Evolutionary conservation across 2,113 vertebrate species (phyloP).

Genomic region (Vicugna pacos): DNA sequence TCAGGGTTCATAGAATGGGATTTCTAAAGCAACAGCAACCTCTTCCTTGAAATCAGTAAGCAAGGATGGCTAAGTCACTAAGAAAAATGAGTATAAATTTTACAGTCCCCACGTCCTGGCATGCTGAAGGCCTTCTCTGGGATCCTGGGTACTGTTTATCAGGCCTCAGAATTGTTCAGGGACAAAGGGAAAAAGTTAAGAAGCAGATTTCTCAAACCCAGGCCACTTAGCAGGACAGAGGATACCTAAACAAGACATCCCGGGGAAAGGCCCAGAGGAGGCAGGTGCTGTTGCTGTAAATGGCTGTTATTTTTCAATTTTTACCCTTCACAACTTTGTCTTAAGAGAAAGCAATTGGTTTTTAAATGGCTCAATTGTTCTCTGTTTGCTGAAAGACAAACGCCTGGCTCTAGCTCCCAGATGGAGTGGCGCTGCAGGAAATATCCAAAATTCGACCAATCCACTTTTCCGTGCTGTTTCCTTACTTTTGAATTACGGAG

Average conservation of each 20-base stretch:
- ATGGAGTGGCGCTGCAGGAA: background rate
- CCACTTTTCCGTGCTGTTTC: slow-evolving; percentile 26
- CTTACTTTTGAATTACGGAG: slow-evolving; percentile 91
- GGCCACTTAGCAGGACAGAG: background rate
- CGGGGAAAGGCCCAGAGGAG: background rate
- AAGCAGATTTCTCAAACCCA: slow-evolving; percentile 23
- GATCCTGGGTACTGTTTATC: background rate
- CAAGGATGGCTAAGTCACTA: background rate
- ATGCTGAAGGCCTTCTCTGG: background rate
- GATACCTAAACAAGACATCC: background rate
- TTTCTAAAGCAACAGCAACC: background rate
- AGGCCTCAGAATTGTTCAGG: background rate
- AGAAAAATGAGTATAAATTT: background rate
- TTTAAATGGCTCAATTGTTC: slow-evolving; percentile 61
- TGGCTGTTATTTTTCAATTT: slow-evolving; percentile 70
- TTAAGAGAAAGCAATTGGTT: slow-evolving; percentile 33
- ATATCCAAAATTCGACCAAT: slow-evolving; percentile 47
- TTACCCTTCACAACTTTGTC: slow-evolving; percentile 42
- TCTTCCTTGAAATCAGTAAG: background rate
- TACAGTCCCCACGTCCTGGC: background rate
- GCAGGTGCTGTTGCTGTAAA: background rate
- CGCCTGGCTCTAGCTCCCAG: background rate
- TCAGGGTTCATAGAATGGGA: background rate
- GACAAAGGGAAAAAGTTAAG: background rate
- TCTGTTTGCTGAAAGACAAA: slow-evolving; percentile 54